Percentiles rank a stretch among this genome's conserved stretches.
phyloP scores from a whole-genome alignment of 2,113 vertebrate genomes.

The Thunnus maccoyii region DNA sequence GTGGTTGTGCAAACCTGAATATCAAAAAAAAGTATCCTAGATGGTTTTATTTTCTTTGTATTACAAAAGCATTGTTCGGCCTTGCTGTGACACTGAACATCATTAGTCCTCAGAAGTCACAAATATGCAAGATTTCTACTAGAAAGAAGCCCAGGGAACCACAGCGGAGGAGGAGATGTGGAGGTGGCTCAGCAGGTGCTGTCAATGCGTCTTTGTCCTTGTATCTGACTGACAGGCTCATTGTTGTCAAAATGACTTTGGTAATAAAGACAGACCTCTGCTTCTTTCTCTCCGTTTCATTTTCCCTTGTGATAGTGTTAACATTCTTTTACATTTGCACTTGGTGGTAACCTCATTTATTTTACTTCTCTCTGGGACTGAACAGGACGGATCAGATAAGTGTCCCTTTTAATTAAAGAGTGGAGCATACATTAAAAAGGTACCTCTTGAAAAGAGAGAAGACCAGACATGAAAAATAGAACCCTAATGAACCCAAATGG shows the following conservation, averaged over 20 bases:
- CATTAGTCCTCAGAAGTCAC: neutral
- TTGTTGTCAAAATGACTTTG: conserved; percentile 54
- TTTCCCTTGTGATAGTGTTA: conserved; percentile 19
- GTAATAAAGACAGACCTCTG: conserved; percentile 8
- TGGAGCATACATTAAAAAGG: conserved; percentile 11
- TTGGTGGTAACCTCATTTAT: conserved; percentile 30
- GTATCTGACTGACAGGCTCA: conserved; percentile 48
- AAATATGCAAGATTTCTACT: neutral
- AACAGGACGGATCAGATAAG: conserved; percentile 62
- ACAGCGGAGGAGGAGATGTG: conserved; percentile 23
- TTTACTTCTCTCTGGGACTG: conserved; percentile 29
- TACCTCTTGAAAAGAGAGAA: conserved; percentile 31
- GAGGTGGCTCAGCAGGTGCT: conserved; percentile 34
- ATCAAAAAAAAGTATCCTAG: neutral
- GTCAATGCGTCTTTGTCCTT: conserved; percentile 40
- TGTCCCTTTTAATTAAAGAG: conserved; percentile 56
- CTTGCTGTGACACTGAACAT: conserved; percentile 9
- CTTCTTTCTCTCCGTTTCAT: neutral
- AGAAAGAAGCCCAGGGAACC: neutral
- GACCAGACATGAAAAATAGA: conserved; percentile 18
- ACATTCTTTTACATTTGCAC: conserved; percentile 44
- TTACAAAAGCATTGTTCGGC: neutral
- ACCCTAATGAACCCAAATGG: conserved; percentile 15
- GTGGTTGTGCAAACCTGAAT: neutral
- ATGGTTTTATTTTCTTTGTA: neutral